Percentiles rank a stretch among this genome's conserved stretches.
Conservation (phyloP, 2,888 invertebrate species). For the Acanthococcus lagerstroemiae region DNA sequence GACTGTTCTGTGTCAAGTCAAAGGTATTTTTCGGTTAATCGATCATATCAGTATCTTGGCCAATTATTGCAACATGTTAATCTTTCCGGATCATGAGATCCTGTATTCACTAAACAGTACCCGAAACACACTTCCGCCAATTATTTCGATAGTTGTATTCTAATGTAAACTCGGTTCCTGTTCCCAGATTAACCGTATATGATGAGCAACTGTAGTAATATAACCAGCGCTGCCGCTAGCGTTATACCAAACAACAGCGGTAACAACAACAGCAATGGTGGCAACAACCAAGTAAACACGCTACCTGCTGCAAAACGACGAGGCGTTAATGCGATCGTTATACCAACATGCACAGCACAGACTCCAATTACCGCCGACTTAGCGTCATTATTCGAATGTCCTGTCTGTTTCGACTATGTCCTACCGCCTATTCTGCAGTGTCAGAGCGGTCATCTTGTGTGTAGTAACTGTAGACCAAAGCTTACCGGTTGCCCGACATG, state of each 20-base stretch:
- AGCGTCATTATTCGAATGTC: conserved; percentile 86
- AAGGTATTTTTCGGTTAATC: too few species aligned
- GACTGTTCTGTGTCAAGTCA: too few species aligned
- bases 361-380: conserved; percentile 56
- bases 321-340: conserved; percentile 10
- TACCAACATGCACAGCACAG: conserved; percentile 24
- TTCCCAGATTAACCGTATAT: too few species aligned
- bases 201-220: not conserved
- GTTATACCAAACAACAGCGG: conserved; percentile 1
- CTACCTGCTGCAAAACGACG: conserved; percentile 21
- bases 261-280: conserved; percentile 6
- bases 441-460: conserved; percentile 96
- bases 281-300: conserved; percentile 15
- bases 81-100: too few species aligned
- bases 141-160: too few species aligned
- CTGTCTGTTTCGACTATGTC: conserved; percentile 98
- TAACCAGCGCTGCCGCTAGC: conserved; percentile 1
- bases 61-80: too few species aligned
- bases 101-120: too few species aligned
- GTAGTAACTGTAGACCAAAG: conserved; percentile 93
- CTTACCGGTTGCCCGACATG: conserved; percentile 96
- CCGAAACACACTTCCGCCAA: too few species aligned
- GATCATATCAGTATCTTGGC: too few species aligned
- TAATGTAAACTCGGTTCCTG: too few species aligned
- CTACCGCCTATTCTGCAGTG: conserved; percentile 98